Conservation (phyloP, 1,140 invertebrate genomes). For the Reticulitermes speratus region DNA sequence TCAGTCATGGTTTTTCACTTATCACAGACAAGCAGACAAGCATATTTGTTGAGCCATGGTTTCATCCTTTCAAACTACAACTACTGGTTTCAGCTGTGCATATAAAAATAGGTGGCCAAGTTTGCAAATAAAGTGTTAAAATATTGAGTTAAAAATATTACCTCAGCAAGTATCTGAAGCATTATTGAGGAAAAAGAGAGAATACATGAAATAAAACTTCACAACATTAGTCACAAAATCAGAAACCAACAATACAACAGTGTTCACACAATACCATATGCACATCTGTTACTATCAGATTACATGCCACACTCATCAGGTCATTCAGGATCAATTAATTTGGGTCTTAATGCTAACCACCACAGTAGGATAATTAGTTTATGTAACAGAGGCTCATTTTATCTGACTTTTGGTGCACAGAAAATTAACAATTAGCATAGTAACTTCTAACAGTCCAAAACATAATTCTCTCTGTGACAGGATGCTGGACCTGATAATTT, state of each 20-base stretch:
- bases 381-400: too few relatives aligned
- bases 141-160: conserved; percentile 21
- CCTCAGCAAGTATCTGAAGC: conserved; percentile 24
- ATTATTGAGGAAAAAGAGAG: background rate
- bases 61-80: background rate
- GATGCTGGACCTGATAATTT: too few relatives aligned
- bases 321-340: background rate
- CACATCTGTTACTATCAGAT: background rate
- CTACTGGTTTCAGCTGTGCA: background rate
- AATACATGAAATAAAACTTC: conserved; percentile 1
- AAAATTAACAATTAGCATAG: too few relatives aligned
- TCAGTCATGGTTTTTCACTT: too few relatives aligned
- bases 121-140: background rate
- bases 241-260: background rate
- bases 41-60: too few relatives aligned
- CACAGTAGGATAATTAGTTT: background rate
- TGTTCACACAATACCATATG: background rate
- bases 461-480: too few relatives aligned
- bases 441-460: too few relatives aligned
- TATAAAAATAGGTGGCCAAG: background rate
- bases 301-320: background rate
- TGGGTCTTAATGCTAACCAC: background rate
- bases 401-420: too few relatives aligned
- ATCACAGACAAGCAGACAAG: too few relatives aligned
- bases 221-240: conserved; percentile 19